Evolutionary conservation across 2,113 vertebrate genomes (phyloP).

Genomic region (Microcebus griseorufus): DNA sequence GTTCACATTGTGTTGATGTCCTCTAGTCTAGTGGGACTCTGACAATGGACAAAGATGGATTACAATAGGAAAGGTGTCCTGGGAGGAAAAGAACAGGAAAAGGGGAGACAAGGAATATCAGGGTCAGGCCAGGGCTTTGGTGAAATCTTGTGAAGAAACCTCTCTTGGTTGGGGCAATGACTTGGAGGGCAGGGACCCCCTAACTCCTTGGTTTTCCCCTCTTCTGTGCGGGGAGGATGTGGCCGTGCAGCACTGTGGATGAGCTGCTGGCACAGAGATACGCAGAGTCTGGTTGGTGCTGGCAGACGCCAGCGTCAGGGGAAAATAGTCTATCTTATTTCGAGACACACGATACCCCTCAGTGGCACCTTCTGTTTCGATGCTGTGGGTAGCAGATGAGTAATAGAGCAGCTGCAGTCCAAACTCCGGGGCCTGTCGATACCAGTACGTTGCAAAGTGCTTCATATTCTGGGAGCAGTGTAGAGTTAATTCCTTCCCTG

Average conservation of each 20-base stretch:
- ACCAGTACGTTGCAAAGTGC: slow-evolving; percentile 67
- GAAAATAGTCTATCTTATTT: fast-evolving
- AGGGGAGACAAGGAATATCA: not conserved
- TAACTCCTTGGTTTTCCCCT: fast-evolving
- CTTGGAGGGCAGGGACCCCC: not conserved
- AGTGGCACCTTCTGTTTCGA: not conserved
- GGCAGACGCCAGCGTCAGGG: slow-evolving; percentile 54
- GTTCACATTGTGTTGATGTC: not conserved
- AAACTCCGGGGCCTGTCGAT: slow-evolving; percentile 40
- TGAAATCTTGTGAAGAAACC: not conserved
- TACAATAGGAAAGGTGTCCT: not conserved
- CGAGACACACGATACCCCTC: not conserved
- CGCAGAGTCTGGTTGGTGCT: slow-evolving; percentile 52
- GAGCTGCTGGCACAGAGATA: slow-evolving; percentile 31
- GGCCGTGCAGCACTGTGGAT: fast-evolving
- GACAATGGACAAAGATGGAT: not conserved
- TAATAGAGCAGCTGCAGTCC: slow-evolving; percentile 44
- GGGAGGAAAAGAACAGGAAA: not conserved
- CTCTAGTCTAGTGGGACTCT: not conserved
- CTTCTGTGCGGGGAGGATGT: not conserved
- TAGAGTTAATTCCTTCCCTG: not conserved
- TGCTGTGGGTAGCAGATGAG: fast-evolving
- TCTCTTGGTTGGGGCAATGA: not conserved
- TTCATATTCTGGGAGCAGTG: slow-evolving; percentile 44
- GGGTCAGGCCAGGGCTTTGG: not conserved